Evolutionary conservation across 1,140 invertebrate species (phyloP).

Genomic region (Cryptotermes secundus): DNA sequence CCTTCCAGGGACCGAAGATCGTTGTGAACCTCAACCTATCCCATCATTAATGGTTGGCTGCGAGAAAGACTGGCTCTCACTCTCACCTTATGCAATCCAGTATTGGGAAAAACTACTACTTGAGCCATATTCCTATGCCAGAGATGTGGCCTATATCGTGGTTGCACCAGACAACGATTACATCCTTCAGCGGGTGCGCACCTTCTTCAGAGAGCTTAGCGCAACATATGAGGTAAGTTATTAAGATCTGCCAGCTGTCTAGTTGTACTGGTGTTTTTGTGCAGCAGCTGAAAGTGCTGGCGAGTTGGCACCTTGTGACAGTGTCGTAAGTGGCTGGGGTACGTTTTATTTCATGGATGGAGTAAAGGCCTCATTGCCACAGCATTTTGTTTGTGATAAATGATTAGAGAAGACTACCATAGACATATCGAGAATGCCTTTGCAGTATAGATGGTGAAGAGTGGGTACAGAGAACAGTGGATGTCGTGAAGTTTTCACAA

Average conservation of each 20-base stretch:
- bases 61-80: constrained; percentile 91
- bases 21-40: constrained; percentile 95
- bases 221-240: constrained; percentile 80
- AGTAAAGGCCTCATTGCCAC: too few species aligned
- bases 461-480: too few species aligned
- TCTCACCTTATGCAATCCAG: constrained; percentile 89
- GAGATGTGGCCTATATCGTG: constrained; percentile 93
- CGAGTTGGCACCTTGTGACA: too few species aligned
- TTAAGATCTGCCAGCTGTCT: neutral
- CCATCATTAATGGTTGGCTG: constrained; percentile 90
- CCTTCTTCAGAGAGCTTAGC: constrained; percentile 91
- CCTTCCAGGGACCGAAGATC: constrained; percentile 74
- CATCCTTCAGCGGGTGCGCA: constrained; percentile 72
- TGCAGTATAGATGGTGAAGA: too few species aligned
- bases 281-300: too few species aligned
- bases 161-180: constrained; percentile 90
- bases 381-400: too few species aligned
- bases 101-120: constrained; percentile 94
- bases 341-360: too few species aligned
- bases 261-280: too few species aligned
- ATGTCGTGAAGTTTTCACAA: too few species aligned
- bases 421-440: too few species aligned
- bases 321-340: too few species aligned
- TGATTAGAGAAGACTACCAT: too few species aligned
- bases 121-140: constrained; percentile 89